phyloP scores from a whole-genome alignment of 1,140 invertebrate genomes.

The Maconellicoccus hirsutus region DNA sequence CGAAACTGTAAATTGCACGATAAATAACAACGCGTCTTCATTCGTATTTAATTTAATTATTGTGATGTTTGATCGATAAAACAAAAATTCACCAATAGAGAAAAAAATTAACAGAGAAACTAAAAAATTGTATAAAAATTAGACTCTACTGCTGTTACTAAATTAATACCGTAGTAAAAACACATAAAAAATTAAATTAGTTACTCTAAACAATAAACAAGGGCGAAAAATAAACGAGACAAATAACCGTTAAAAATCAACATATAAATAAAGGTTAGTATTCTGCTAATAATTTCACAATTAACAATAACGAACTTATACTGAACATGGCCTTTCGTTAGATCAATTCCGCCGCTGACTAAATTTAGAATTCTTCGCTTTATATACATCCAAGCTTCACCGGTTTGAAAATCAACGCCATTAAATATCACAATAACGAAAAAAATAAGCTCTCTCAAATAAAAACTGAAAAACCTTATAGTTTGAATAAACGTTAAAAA shows the following conservation, averaged over 20 bases:
- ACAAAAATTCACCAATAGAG: conserved; percentile 1
- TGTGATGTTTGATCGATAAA: not conserved
- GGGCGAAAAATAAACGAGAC: not conserved
- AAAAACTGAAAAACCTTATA: not conserved
- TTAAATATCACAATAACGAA: conserved; percentile 1
- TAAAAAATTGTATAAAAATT: conserved; percentile 1
- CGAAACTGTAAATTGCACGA: too few species aligned
- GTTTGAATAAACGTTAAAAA: too few species aligned
- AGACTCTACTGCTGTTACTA: not conserved
- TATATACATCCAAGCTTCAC: not conserved
- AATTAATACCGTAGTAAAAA: conserved; percentile 10
- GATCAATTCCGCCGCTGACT: not conserved
- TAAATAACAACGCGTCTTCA: not conserved
- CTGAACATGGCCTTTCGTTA: not conserved
- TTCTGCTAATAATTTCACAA: not conserved
- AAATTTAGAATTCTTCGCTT: too few species aligned
- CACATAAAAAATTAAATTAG: conserved; percentile 10
- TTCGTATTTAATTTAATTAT: not conserved
- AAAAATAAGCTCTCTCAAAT: conserved; percentile 1
- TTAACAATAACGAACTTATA: not conserved
- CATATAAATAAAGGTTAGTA: not conserved
- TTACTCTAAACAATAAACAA: not conserved
- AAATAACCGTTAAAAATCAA: not conserved
- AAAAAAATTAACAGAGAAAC: not conserved
- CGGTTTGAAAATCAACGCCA: not conserved